Conservation (phyloP, 2,113 vertebrate species). For the Struthidea cinerea region DNA sequence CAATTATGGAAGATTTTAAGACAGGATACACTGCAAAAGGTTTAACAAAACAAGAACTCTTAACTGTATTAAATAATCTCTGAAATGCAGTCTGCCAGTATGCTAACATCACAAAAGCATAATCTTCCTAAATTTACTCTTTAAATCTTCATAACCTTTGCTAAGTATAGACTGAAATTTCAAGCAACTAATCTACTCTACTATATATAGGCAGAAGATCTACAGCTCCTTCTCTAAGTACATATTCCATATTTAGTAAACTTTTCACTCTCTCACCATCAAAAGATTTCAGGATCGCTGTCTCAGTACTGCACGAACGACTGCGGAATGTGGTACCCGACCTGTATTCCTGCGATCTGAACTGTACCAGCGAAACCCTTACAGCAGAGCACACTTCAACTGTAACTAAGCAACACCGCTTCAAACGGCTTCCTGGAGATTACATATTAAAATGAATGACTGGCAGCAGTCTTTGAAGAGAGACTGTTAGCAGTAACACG, state of each 20-base stretch:
- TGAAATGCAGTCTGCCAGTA: not conserved
- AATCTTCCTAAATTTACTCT: not conserved
- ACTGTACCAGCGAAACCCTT: conserved; percentile 3
- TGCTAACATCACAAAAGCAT: not conserved
- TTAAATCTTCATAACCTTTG: conserved; percentile 2
- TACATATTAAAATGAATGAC: conserved; percentile 57
- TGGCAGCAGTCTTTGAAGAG: conserved; percentile 39
- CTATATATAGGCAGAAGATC: not conserved
- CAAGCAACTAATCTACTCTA: not conserved
- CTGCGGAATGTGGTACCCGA: conserved; percentile 24
- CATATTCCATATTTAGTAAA: conserved; percentile 8
- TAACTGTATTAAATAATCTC: not conserved
- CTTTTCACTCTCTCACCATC: conserved; percentile 8
- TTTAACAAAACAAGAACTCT: conserved; percentile 48
- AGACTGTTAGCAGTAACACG: not conserved
- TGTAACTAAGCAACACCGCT: conserved; percentile 66
- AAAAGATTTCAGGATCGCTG: not conserved
- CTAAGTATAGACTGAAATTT: conserved; percentile 6
- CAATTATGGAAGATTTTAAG: conserved; percentile 52
- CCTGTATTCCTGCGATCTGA: not conserved
- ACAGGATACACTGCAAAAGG: conserved; percentile 33
- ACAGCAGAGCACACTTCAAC: conserved; percentile 35
- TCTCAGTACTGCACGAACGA: not conserved
- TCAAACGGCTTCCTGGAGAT: conserved; percentile 46
- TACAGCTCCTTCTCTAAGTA: not conserved